Evolutionary conservation across 2,888 invertebrate species (phyloP).

Genomic region (Eueremaeus valkanovi): DNA sequence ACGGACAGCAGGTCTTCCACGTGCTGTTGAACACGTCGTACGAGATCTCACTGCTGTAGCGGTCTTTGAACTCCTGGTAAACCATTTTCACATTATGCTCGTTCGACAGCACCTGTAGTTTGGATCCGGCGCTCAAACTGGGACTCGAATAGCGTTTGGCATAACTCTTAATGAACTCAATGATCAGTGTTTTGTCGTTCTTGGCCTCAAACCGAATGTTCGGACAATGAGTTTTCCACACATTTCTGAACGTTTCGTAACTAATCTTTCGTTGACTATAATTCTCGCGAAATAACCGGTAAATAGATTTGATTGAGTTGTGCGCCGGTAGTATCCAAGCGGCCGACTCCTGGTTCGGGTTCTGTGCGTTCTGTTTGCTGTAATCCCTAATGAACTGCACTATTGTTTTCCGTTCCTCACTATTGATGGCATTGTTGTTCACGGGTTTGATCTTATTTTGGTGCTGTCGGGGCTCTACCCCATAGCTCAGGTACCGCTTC

Average conservation of each 20-base stretch:
- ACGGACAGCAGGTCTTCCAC: constrained; percentile 2
- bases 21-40: constrained; percentile 18
- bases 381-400: neutral
- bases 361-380: constrained; percentile 10
- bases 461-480: constrained; percentile 17
- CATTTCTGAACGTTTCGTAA: constrained; percentile 22
- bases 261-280: neutral
- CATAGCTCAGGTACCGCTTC: neutral
- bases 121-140: neutral
- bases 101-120: neutral
- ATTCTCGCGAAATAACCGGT: neutral
- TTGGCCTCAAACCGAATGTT: neutral
- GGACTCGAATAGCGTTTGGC: neutral
- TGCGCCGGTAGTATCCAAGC: neutral
- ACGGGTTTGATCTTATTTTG: constrained; percentile 22
- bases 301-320: neutral
- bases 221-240: constrained; percentile 6
- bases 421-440: constrained; percentile 15
- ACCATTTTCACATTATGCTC: constrained; percentile 20
- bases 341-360: neutral
- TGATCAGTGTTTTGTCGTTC: neutral
- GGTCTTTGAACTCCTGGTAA: neutral
- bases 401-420: constrained; percentile 18
- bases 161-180: constrained; percentile 14
- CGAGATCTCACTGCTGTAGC: neutral